Conservation (phyloP, 92 coral and sea anemone genomes). For the Actinernus sp. region DNA sequence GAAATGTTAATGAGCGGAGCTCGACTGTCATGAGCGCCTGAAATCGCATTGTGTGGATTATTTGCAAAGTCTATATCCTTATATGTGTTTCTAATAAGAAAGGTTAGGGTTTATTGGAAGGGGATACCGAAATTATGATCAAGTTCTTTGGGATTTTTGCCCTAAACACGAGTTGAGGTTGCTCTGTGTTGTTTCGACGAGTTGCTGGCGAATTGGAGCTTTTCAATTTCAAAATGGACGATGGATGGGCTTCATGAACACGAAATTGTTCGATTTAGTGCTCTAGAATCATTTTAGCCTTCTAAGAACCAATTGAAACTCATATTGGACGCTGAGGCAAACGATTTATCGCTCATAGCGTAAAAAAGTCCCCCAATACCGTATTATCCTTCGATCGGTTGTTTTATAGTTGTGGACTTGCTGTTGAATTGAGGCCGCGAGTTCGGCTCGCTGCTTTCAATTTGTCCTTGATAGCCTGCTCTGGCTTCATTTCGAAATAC, state of each 20-base stretch:
- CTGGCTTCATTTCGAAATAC: too few relatives aligned
- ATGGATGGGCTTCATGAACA: slow-evolving; percentile 4
- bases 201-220: not conserved
- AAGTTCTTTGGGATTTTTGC: not conserved
- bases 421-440: not conserved
- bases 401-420: not conserved
- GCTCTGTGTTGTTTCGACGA: not conserved
- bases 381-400: slow-evolving; percentile 5
- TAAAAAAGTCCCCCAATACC: not conserved
- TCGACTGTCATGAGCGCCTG: slow-evolving; percentile 79
- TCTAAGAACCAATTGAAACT: not conserved
- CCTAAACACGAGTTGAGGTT: not conserved
- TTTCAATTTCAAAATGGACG: slow-evolving; percentile 3
- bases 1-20: slow-evolving; percentile 93
- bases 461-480: too few relatives aligned
- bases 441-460: not conserved
- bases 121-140: slow-evolving; percentile 9
- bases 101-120: slow-evolving; percentile 46
- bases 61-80: slow-evolving; percentile 76
- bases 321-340: not conserved
- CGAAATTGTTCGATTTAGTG: not conserved
- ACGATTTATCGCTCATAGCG: not conserved
- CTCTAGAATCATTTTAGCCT: not conserved
- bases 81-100: slow-evolving; percentile 40
- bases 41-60: slow-evolving; percentile 74